Percentiles rank a stretch among this genome's conserved stretches.
These are phyloP conservation scores for Dryas iulia DNA, from an alignment of 1,140 invertebrate genomes.

Conservation along the genomic window DNA sequence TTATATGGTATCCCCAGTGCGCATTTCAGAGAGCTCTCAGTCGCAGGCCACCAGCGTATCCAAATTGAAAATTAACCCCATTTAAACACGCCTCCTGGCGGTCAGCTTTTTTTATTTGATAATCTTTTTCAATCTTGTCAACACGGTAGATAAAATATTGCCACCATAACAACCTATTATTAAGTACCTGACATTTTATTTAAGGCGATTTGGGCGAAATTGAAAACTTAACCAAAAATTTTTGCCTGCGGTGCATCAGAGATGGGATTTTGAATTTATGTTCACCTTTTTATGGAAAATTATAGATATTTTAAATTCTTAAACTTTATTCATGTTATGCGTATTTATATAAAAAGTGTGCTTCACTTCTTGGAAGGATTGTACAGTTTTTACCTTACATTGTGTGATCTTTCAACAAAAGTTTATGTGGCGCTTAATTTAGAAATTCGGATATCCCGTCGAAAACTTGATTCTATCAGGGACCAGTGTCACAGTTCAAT, in stretches of 20 bases:
- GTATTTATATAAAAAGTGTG: conserved; percentile 32
- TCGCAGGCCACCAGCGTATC: conserved; percentile 52
- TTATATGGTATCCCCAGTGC: background rate
- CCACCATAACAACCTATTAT: conserved; percentile 70
- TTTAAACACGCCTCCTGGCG: conserved; percentile 64
- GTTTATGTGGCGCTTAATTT: conserved; percentile 30
- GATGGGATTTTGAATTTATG: conserved; percentile 72
- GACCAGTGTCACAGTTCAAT: conserved; percentile 58
- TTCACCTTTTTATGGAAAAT: conserved; percentile 43
- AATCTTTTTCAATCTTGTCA: conserved; percentile 65
- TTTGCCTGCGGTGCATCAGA: conserved; percentile 61
- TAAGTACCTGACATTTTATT: conserved; percentile 73
- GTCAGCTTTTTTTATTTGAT: conserved; percentile 46
- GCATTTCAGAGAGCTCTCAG: background rate
- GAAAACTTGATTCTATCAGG: conserved; percentile 68
- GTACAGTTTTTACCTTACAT: conserved; percentile 28
- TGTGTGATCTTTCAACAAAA: conserved; percentile 14
- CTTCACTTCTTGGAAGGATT: conserved; percentile 30
- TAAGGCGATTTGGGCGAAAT: conserved; percentile 61
- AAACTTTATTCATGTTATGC: conserved; percentile 27
- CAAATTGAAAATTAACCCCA: conserved; percentile 75
- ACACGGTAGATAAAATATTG: conserved; percentile 72
- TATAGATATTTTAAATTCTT: conserved; percentile 51
- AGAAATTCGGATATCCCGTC: conserved; percentile 50
- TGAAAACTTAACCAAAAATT: conserved; percentile 64